Evolutionary conservation across 2,888 invertebrate genomes (phyloP).

Genomic region (Dioctria rufipes): DNA sequence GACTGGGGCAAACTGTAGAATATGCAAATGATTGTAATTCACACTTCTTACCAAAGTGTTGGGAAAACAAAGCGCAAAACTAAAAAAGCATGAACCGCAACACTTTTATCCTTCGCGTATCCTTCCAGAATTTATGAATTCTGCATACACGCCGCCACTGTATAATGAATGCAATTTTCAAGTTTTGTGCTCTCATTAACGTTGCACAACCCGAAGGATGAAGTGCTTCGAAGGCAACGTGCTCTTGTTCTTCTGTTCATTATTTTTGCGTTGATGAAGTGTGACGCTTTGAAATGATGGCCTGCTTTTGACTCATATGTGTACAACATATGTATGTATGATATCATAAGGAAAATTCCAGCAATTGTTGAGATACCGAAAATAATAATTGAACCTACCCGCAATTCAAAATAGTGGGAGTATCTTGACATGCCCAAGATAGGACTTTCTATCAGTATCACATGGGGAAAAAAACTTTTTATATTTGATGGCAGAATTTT

Average conservation of each 20-base stretch:
- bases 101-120: slow-evolving; percentile 60
- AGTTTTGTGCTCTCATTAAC: slow-evolving; percentile 65
- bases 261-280: slow-evolving; percentile 51
- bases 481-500: too few relatives aligned
- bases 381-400: slow-evolving; percentile 5
- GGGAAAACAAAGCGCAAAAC: slow-evolving; percentile 55
- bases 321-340: neutral
- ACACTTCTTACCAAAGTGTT: slow-evolving; percentile 49
- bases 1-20: slow-evolving; percentile 40
- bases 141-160: slow-evolving; percentile 58
- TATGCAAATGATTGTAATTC: slow-evolving; percentile 54
- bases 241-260: slow-evolving; percentile 56
- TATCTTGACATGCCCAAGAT: too few relatives aligned
- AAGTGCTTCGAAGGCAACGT: slow-evolving; percentile 56
- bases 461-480: too few relatives aligned
- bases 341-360: neutral
- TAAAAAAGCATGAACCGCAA: slow-evolving; percentile 61
- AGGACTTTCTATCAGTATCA: too few relatives aligned
- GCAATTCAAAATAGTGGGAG: too few relatives aligned
- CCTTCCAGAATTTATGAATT: slow-evolving; percentile 50
- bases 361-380: slow-evolving; percentile 34
- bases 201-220: slow-evolving; percentile 61
- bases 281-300: slow-evolving; percentile 19
- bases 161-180: slow-evolving; percentile 69
- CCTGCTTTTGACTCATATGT: neutral